phyloP scores from a whole-genome alignment of 2,113 vertebrate genomes.

The Sciurus niger region DNA sequence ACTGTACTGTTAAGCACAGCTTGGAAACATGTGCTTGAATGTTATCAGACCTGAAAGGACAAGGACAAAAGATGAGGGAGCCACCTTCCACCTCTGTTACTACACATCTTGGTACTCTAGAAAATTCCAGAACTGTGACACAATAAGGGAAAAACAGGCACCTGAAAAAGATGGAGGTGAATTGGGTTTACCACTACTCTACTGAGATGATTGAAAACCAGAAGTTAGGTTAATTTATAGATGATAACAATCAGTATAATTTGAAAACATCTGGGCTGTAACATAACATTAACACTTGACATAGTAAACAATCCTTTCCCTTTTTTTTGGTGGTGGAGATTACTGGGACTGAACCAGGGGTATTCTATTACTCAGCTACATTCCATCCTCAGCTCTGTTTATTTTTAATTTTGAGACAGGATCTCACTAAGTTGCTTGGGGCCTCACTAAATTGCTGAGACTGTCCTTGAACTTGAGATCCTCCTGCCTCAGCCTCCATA shows the following conservation, averaged over 20 bases:
- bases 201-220: neutral
- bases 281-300: neutral
- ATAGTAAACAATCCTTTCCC: neutral
- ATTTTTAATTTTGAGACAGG: too few relatives aligned
- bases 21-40: neutral
- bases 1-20: neutral
- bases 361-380: too few relatives aligned
- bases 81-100: neutral
- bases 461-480: too few relatives aligned
- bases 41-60: neutral
- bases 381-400: too few relatives aligned
- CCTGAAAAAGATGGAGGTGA: neutral
- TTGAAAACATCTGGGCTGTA: neutral
- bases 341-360: too few relatives aligned
- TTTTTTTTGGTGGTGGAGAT: neutral
- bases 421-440: too few relatives aligned
- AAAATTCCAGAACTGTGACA: neutral
- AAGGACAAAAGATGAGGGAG: neutral
- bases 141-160: neutral
- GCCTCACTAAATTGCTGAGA: too few relatives aligned
- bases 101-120: neutral
- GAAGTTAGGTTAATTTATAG: neutral
- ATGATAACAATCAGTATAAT: neutral
- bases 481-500: too few relatives aligned
- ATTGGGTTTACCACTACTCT: neutral